phyloP scores from a whole-genome alignment of 2,113 vertebrate species.

The Rostratula benghalensis region DNA sequence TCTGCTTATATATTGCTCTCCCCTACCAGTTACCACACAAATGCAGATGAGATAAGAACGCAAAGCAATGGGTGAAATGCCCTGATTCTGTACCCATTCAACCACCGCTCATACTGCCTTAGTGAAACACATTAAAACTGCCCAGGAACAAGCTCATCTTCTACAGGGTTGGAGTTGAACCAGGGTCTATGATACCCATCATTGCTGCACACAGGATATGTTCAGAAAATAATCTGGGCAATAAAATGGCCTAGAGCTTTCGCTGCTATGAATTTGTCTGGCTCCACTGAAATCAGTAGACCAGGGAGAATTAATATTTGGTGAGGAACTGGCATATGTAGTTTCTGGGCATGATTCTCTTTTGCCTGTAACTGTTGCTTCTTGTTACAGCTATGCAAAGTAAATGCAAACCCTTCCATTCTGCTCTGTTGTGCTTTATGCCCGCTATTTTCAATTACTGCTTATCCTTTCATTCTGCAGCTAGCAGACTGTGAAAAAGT shows the following conservation, averaged over 20 bases:
- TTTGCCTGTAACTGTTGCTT: not conserved
- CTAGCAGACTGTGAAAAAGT: not conserved
- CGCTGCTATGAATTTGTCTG: not conserved
- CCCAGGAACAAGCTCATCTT: not conserved
- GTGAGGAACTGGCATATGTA: not conserved
- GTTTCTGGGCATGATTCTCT: not conserved
- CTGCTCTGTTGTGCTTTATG: not conserved
- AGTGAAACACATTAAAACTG: not conserved
- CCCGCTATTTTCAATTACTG: constrained; percentile 1
- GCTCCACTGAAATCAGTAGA: not conserved
- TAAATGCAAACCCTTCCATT: not conserved
- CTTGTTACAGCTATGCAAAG: not conserved
- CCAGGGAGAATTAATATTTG: not conserved
- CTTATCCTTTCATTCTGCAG: not conserved
- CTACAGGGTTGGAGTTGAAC: not conserved
- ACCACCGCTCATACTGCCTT: not conserved
- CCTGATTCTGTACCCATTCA: not conserved
- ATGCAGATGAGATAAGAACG: not conserved
- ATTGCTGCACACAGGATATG: not conserved
- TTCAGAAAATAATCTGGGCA: not conserved
- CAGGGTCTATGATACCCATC: not conserved
- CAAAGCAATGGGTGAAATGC: not conserved
- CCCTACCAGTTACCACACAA: not conserved
- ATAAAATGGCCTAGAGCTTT: not conserved
- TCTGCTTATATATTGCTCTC: not conserved